phyloP scores from a whole-genome alignment of 2,888 invertebrate genomes.

The Miltochrista miniata region DNA sequence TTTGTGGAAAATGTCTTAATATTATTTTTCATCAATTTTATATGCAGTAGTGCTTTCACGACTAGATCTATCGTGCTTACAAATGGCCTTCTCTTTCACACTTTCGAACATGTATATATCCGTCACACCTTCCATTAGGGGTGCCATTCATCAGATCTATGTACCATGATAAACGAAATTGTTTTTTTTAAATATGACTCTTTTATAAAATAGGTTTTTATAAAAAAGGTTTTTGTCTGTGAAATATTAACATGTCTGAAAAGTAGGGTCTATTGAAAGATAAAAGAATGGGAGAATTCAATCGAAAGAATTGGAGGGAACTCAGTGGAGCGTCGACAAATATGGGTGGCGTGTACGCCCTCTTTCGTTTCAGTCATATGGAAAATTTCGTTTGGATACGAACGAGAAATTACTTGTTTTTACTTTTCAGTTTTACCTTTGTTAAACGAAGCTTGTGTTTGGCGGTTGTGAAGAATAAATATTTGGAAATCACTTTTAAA shows the following conservation, averaged over 20 bases:
- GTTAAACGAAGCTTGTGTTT: neutral
- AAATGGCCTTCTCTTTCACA: constrained; percentile 37
- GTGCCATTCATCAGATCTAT: constrained; percentile 16
- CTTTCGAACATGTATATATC: constrained; percentile 20
- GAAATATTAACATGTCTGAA: constrained; percentile 6
- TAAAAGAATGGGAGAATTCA: constrained; percentile 7
- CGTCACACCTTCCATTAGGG: constrained; percentile 8
- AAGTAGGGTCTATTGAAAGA: constrained; percentile 2
- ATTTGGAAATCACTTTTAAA: neutral
- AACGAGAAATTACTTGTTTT: constrained; percentile 16
- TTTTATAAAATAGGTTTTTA: constrained; percentile 5
- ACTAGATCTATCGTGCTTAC: constrained; percentile 55
- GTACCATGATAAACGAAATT: constrained; percentile 7
- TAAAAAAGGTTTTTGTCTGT: constrained; percentile 10
- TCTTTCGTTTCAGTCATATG: constrained; percentile 17
- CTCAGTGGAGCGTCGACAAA: constrained; percentile 10
- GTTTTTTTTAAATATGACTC: constrained; percentile 7
- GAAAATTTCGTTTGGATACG: constrained; percentile 17
- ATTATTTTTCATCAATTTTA: constrained; percentile 21
- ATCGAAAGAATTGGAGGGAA: constrained; percentile 8
- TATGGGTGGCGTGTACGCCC: constrained; percentile 7
- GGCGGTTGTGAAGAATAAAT: neutral
- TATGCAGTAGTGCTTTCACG: constrained; percentile 46
- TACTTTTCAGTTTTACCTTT: constrained; percentile 7
- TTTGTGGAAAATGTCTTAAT: no score